phyloP scores from a whole-genome alignment of 2,888 invertebrate genomes.

The Onchidella celtica region DNA sequence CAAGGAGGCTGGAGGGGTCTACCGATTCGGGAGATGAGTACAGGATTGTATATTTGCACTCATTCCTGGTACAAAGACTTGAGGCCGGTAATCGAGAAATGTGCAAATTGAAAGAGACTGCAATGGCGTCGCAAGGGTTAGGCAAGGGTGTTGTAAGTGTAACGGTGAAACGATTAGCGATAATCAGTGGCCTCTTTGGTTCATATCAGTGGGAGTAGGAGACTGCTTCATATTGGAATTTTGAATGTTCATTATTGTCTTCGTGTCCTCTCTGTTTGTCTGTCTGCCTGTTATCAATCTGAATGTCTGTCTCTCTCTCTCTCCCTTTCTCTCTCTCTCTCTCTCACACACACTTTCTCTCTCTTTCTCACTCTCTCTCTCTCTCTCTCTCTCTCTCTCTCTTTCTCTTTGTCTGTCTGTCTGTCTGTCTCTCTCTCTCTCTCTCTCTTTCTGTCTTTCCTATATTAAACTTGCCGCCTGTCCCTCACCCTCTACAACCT shows the following conservation, averaged over 20 bases:
- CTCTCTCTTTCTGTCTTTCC: not conserved
- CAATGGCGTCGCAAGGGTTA: not conserved
- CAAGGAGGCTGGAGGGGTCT: not conserved
- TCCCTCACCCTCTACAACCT: no score
- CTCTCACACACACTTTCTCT: no score
- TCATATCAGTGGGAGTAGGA: not conserved
- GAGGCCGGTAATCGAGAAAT: not conserved
- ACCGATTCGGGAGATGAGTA: not conserved
- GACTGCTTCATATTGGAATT: not conserved
- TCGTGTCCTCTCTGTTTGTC: no score
- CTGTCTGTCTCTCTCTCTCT: conserved; percentile 14
- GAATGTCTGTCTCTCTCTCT: not conserved
- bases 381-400: not conserved
- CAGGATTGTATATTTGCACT: not conserved
- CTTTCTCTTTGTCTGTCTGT: no score
- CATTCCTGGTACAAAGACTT: not conserved
- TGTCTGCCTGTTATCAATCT: no score
- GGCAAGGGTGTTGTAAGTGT: not conserved
- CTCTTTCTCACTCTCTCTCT: no score
- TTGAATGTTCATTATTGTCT: not conserved
- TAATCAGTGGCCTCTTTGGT: not conserved
- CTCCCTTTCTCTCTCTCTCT: conserved; percentile 9
- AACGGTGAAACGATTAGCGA: not conserved
- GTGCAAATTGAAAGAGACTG: not conserved
- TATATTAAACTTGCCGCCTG: no score